These are phyloP conservation scores for Caenorhabditis macrosperma DNA, from an alignment of 2,888 invertebrate genomes.

Conservation along the genomic window DNA sequence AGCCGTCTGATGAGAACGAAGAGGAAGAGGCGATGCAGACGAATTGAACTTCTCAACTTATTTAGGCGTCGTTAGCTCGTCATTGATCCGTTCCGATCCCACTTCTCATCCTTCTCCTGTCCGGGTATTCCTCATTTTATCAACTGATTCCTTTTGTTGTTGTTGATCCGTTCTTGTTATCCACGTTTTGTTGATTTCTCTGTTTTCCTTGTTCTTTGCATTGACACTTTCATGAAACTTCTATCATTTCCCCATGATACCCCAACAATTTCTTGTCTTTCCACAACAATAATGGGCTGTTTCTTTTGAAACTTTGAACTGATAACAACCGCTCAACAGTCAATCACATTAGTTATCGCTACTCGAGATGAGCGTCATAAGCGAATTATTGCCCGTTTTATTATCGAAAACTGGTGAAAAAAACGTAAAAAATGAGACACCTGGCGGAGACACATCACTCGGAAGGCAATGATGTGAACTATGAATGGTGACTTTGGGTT, in stretches of 20 bases:
- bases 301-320: slow-evolving; percentile 1
- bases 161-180: slow-evolving; percentile 30
- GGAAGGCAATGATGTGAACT: slow-evolving; percentile 53
- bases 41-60: slow-evolving; percentile 8
- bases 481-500: slow-evolving; percentile 57
- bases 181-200: slow-evolving; percentile 39
- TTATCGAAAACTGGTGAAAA: neutral
- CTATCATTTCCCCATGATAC: neutral
- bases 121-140: slow-evolving; percentile 4
- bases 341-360: neutral
- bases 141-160: neutral
- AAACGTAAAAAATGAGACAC: slow-evolving; percentile 52
- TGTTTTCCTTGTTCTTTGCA: slow-evolving; percentile 6
- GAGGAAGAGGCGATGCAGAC: slow-evolving; percentile 21
- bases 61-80: neutral
- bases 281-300: too few species aligned
- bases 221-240: neutral
- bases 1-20: slow-evolving; percentile 17
- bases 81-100: neutral
- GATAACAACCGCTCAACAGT: slow-evolving; percentile 9
- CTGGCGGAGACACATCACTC: slow-evolving; percentile 63
- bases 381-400: neutral
- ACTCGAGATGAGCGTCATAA: slow-evolving; percentile 4
- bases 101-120: neutral
- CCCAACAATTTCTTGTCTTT: neutral